Conservation (phyloP, 2,797 vertebrate species). For the Betta splendens region DNA sequence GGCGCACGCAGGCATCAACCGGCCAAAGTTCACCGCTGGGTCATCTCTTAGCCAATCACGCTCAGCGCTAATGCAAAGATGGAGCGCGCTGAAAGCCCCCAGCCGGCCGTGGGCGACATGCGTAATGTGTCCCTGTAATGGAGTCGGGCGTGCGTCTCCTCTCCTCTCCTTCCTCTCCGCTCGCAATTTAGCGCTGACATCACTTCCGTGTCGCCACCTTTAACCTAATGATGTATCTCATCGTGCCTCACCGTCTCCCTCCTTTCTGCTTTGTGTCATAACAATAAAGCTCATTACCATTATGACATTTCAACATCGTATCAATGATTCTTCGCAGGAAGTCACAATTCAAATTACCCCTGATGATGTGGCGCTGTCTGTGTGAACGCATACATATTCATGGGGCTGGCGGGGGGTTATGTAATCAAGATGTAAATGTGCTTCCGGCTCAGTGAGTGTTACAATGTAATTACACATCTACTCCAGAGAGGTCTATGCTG, state of each 20-base stretch:
- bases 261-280: background rate
- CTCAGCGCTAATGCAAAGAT: constrained; percentile 48
- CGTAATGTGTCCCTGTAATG: constrained; percentile 4
- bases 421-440: constrained; percentile 53
- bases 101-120: constrained; percentile 3
- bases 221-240: background rate
- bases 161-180: background rate
- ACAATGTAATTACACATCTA: constrained; percentile 38
- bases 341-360: constrained; percentile 43
- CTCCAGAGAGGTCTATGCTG: constrained; percentile 11
- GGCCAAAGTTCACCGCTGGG: constrained; percentile 37
- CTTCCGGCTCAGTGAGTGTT: constrained; percentile 39
- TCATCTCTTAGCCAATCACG: constrained; percentile 32
- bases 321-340: constrained; percentile 33
- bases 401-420: constrained; percentile 31
- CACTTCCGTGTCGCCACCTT: constrained; percentile 9
- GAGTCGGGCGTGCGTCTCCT: background rate
- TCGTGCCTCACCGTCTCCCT: background rate
- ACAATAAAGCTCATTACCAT: background rate
- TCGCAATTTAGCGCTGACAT: constrained; percentile 8
- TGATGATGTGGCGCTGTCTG: constrained; percentile 30
- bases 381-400: constrained; percentile 50
- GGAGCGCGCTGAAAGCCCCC: constrained; percentile 16
- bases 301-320: constrained; percentile 20
- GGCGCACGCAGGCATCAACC: constrained; percentile 21